These are phyloP conservation scores for Agrypnus murinus DNA, from an alignment of 2,888 invertebrate genomes.

Conservation along the genomic window DNA sequence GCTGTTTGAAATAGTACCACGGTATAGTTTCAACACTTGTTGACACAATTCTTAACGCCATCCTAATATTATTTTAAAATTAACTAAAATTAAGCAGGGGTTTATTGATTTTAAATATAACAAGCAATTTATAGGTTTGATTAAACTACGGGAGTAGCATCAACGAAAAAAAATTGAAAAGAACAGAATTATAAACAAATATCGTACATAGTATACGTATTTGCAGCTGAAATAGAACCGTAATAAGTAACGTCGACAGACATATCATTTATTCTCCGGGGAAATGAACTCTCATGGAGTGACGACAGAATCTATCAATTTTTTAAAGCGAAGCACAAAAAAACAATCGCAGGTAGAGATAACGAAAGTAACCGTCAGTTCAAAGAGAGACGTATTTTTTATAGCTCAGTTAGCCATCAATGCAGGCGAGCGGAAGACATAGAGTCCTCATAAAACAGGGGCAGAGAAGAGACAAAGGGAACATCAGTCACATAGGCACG, in stretches of 20 bases:
- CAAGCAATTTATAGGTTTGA: too few relatives aligned
- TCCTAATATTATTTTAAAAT: too few relatives aligned
- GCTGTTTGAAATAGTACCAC: too few relatives aligned
- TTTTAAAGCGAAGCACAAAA: slow-evolving; percentile 4
- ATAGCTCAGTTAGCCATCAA: slow-evolving; percentile 63
- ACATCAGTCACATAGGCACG: slow-evolving; percentile 63
- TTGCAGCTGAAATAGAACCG: neutral
- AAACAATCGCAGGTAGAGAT: slow-evolving; percentile 45
- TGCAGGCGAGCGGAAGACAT: slow-evolving; percentile 62
- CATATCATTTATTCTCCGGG: neutral
- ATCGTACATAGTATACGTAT: neutral
- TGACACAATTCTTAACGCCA: too few relatives aligned
- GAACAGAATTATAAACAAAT: neutral
- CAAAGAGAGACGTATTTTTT: slow-evolving; percentile 58
- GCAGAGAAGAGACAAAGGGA: slow-evolving; percentile 62
- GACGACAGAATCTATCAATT: slow-evolving; percentile 24
- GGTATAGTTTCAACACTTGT: too few relatives aligned
- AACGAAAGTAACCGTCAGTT: slow-evolving; percentile 55
- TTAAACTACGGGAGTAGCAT: too few relatives aligned
- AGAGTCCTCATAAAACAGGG: slow-evolving; percentile 62
- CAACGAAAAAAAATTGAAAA: too few relatives aligned
- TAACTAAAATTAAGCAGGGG: too few relatives aligned
- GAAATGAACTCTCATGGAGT: slow-evolving; percentile 21
- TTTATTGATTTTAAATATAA: too few relatives aligned
- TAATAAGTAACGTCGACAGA: slow-evolving; percentile 5